These are phyloP conservation scores for Carposina sasakii DNA, from an alignment of 1,140 invertebrate species.

Conservation along the genomic window DNA sequence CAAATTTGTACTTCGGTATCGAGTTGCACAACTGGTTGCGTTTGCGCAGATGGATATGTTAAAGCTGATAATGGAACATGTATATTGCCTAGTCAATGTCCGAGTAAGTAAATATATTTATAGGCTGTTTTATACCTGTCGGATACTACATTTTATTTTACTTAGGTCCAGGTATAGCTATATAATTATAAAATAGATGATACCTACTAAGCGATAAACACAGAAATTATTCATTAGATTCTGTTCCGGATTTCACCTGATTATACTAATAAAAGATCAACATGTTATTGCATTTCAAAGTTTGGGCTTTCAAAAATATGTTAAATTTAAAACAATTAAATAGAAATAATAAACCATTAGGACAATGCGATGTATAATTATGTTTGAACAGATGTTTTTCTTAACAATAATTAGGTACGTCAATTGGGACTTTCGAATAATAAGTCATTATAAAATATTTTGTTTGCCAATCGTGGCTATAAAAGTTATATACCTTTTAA, in stretches of 20 bases:
- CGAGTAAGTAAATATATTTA: conserved; percentile 4
- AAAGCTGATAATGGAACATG: conserved; percentile 6
- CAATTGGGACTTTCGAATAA: neutral
- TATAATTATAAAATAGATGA: no score
- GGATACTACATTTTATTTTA: neutral
- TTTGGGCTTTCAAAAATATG: neutral
- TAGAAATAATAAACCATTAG: no score
- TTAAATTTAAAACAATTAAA: neutral
- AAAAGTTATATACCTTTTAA: neutral
- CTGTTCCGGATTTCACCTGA: no score
- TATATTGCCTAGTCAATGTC: neutral
- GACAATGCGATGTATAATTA: no score
- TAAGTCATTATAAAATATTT: neutral
- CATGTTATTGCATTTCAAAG: neutral
- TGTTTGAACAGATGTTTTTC: no score
- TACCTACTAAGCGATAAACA: no score
- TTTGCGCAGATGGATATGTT: conserved; percentile 8
- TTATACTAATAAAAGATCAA: no score
- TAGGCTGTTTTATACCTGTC: conserved; percentile 7
- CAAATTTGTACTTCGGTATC: neutral
- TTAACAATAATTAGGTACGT: no score
- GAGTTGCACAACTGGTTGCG: conserved; percentile 1
- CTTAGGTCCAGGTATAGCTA: no score
- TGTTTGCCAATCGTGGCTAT: neutral
- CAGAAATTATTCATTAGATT: no score